Conservation (phyloP, 2,888 invertebrate genomes). For the Fabriciana adippe region DNA sequence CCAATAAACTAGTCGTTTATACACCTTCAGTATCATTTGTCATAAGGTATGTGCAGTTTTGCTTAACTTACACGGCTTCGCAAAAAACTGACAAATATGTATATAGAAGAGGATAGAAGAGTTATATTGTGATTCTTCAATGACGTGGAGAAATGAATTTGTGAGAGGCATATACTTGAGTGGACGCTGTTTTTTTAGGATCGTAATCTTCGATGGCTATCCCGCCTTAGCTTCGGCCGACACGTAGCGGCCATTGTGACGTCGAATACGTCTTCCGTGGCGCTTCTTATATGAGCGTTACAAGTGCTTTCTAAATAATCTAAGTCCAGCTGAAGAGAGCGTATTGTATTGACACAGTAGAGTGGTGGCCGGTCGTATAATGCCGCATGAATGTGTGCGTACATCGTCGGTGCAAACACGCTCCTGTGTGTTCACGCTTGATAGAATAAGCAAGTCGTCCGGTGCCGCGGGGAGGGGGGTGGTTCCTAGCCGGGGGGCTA, state of each 20-base stretch:
- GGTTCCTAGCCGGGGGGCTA: constrained; percentile 34
- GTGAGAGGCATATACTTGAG: constrained; percentile 65
- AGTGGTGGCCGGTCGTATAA: constrained; percentile 83
- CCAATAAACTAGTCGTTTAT: too few relatives aligned
- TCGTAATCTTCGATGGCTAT: constrained; percentile 78
- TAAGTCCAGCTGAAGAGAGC: constrained; percentile 82
- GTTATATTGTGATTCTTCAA: background rate
- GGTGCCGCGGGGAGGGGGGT: constrained; percentile 60
- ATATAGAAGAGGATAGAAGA: background rate
- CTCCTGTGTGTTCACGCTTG: constrained; percentile 76
- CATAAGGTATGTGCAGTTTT: too few relatives aligned
- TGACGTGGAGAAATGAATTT: constrained; percentile 37
- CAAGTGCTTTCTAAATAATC: constrained; percentile 84
- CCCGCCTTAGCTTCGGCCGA: constrained; percentile 72
- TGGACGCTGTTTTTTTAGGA: constrained; percentile 81
- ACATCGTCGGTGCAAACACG: constrained; percentile 55
- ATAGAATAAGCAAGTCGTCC: constrained; percentile 83
- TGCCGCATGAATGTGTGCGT: constrained; percentile 65
- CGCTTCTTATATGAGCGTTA: constrained; percentile 83
- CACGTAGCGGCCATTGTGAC: constrained; percentile 81
- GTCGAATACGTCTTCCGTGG: constrained; percentile 77
- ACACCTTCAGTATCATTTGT: too few relatives aligned
- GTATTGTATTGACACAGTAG: constrained; percentile 83
- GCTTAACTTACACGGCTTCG: background rate
- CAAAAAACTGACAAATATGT: background rate